These are phyloP conservation scores for Hoplodrina ambigua DNA, from an alignment of 2,888 invertebrate genomes.

Conservation along the genomic window DNA sequence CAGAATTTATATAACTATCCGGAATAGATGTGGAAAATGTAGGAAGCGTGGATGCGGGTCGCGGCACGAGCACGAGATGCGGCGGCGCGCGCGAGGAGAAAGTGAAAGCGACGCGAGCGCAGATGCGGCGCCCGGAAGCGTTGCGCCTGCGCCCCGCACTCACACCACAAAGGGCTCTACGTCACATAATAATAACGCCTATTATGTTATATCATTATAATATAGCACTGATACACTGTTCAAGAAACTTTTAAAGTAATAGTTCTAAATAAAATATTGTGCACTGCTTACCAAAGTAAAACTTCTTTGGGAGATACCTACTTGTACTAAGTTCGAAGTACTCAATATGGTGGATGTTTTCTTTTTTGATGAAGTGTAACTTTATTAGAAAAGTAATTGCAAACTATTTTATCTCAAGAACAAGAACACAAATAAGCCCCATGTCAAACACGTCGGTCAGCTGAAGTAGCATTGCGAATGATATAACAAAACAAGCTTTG, in stretches of 20 bases:
- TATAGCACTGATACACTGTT: constrained; percentile 17
- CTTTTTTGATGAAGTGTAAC: constrained; percentile 6
- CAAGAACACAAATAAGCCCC: constrained; percentile 7
- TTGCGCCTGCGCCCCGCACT: constrained; percentile 75
- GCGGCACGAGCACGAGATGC: constrained; percentile 80
- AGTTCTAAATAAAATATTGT: constrained; percentile 19
- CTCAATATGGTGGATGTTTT: neutral
- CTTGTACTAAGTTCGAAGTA: constrained; percentile 14
- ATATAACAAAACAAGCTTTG: constrained; percentile 3
- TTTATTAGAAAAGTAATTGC: constrained; percentile 4
- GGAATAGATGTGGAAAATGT: constrained; percentile 80
- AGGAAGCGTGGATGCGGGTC: constrained; percentile 79
- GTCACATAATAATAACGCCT: constrained; percentile 64
- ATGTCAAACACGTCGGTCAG: neutral
- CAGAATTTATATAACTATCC: constrained; percentile 74
- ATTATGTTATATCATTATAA: constrained; percentile 51
- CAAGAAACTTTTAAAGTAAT: constrained; percentile 10
- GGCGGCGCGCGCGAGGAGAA: constrained; percentile 82
- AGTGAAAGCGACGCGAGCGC: constrained; percentile 88
- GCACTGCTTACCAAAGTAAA: constrained; percentile 51
- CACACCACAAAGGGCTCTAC: constrained; percentile 80
- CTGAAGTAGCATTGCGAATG: constrained; percentile 15
- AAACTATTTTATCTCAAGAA: constrained; percentile 8
- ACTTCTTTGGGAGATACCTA: constrained; percentile 26
- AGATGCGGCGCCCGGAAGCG: constrained; percentile 88